Evolutionary conservation across 2,113 vertebrate species (phyloP), one percentile per base, ranked within the genome.

Genomic region (Azemiops feae): DNA sequence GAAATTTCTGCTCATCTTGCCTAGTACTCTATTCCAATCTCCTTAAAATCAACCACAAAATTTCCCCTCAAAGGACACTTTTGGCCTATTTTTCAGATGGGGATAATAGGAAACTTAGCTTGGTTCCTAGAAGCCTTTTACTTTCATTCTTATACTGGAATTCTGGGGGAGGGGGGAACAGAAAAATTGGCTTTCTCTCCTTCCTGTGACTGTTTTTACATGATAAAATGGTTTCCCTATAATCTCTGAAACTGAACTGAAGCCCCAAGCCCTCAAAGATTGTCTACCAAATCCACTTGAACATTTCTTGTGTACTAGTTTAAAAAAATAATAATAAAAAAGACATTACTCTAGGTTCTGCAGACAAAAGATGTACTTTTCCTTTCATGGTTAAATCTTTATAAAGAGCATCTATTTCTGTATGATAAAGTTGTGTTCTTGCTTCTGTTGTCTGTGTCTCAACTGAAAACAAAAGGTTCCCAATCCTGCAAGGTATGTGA

Each of bases 391-490:
- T 99, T 91, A 99, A 98, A 93, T 99, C 99, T 97, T 99, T 99
- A 97, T 99, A 99, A 91, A 99, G 98, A 0, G 98, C 98, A 95
- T 99, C 99, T 47, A 99, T 99, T 98, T 99, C 99, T 1, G 98
- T 98, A 92, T 99, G 99, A 96, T 99, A 99, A 93, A 99, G 97
- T 96, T 99, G 98, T 8, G 99, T 99, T 96, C 99, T 97, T 95
- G 99, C 99, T 91, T 99, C 99, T 89, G 99, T 99, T 18, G 98
- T 99, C 97, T 99, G 99, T 1, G 99, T 99, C 97, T 99, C 99
- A 90, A 99, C 98, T 0, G 99, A 99, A 97, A 99, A 99, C 7
- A 99, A 47, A 97, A 99, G 98, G 96, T 99, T 99, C 47, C 99
- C 99, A 96, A 99, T 98, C 95, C 99, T 99, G 64, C 92, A 95